Evolutionary conservation across 2,797 vertebrate species (phyloP).

Genomic region (Clarias fuscus): DNA sequence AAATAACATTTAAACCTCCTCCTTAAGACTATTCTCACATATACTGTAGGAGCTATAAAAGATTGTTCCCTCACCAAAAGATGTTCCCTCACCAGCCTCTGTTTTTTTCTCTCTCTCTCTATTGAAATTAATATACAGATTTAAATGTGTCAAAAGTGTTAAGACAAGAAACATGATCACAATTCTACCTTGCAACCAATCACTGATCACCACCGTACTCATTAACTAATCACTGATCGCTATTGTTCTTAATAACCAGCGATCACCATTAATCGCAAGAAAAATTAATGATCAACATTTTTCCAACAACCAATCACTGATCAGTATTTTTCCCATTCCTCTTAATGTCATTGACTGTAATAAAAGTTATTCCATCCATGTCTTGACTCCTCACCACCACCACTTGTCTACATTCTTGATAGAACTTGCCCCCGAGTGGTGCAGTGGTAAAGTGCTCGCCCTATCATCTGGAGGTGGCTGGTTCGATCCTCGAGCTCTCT

Average conservation of each 20-base stretch:
- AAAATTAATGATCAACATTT: not conserved
- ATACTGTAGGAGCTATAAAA: too few species aligned
- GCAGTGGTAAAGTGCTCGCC: too few species aligned
- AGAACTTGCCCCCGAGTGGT: not conserved
- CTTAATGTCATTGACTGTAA: not conserved
- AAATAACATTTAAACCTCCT: too few species aligned
- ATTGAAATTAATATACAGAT: too few species aligned
- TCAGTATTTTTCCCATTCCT: not conserved
- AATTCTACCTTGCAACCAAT: not conserved
- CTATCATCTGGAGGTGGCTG: too few species aligned
- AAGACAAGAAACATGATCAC: not conserved
- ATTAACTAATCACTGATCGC: not conserved
- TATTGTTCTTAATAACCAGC: not conserved
- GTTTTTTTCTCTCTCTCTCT: too few species aligned
- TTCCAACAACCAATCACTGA: not conserved
- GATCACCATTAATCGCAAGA: not conserved
- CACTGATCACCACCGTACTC: not conserved
- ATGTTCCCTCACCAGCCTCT: too few species aligned
- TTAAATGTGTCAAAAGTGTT: too few species aligned
- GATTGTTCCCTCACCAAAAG: too few species aligned
- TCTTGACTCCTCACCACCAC: not conserved
- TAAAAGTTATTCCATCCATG: not conserved
- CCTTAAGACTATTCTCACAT: too few species aligned
- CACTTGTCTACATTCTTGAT: not conserved
- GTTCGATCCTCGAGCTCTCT: too few species aligned